Base-by-base conservation (phyloP, 1,140 invertebrate genomes). In the Reticulitermes speratus region DNA sequence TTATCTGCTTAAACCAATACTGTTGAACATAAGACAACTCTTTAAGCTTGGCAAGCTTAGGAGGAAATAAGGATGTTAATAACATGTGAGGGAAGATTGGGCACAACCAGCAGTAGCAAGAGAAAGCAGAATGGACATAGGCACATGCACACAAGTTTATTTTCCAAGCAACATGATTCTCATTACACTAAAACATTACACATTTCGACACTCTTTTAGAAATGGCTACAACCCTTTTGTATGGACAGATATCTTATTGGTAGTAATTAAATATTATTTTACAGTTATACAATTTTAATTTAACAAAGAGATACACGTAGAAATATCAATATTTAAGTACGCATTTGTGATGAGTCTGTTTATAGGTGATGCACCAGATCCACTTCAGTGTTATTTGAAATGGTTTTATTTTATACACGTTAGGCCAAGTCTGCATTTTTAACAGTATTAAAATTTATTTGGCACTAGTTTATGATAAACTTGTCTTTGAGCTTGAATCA, bases 101-200 rank as follows among this genome's bases (percentile, higher is more conserved):
- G 44, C 45, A 48, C 83, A 84, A 52, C 45, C 75, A 85, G 55
- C 59, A 85, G 75, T 83, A 38, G 83, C 21, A 23, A 83, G 38
- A 84, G 83, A 83, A 86, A 86, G 86, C 86, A 45, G 44, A 30
- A 83, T 59, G 86, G 55, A 45, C 44, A 65, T 86, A 86, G 48
- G 48, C 86, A 86, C 86, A 86, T 86, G 86, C 86, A 86, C 83
- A 84, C 86, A 84, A 86, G 81, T 86, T 86, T 86, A 86, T 86
- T 86, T 84, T 84, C 83, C 83, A 86, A 86, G 82, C 86, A 86
- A 86, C 85, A 86, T 82, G 55, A 32, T 86, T 86, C 65, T 75
- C 75, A 82, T 83, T 86, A 86, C 86, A 86, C 86, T 86, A 86
- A 86, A 55, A 86, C 86, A 86, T 86, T 86, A 86, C 86, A 86